A percentile compares a stretch with the other conserved stretches of the same genome.
These are phyloP conservation scores for Momotus momota DNA, from an alignment of 2,797 vertebrate species.

Conservation along the genomic window DNA sequence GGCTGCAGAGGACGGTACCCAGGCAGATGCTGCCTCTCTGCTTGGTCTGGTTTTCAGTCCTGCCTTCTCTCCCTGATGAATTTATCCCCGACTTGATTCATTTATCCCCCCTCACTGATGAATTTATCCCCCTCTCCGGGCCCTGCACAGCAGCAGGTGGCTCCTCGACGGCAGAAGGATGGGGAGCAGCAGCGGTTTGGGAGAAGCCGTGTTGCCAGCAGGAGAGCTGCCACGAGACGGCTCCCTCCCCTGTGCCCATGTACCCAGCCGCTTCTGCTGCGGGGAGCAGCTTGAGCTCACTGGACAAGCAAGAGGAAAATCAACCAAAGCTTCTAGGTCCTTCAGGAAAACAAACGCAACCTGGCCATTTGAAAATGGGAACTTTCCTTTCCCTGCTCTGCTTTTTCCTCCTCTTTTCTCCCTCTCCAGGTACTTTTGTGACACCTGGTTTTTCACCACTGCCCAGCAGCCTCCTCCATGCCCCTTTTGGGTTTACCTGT, in stretches of 20 bases:
- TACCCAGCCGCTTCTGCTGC: background rate
- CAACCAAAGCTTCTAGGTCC: background rate
- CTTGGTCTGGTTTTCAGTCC: rapidly evolving
- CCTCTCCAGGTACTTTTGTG: background rate
- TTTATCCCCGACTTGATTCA: background rate
- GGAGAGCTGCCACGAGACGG: background rate
- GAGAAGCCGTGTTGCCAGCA: rapidly evolving
- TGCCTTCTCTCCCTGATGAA: background rate
- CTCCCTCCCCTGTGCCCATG: rapidly evolving
- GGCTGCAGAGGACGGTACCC: background rate
- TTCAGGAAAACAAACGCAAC: background rate
- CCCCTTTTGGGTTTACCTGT: background rate
- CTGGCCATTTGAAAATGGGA: background rate
- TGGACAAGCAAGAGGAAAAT: background rate
- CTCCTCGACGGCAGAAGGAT: background rate
- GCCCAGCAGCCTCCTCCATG: rapidly evolving
- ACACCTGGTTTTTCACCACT: rapidly evolving
- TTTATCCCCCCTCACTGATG: background rate
- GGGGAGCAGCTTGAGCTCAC: background rate
- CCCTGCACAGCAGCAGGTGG: background rate
- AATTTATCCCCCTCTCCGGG: rapidly evolving
- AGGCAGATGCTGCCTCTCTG: background rate
- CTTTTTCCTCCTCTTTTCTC: background rate
- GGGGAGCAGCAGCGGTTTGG: background rate
- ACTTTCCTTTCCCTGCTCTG: background rate